Conservation (phyloP, 2,113 vertebrate species). For the Holacanthus passer region DNA sequence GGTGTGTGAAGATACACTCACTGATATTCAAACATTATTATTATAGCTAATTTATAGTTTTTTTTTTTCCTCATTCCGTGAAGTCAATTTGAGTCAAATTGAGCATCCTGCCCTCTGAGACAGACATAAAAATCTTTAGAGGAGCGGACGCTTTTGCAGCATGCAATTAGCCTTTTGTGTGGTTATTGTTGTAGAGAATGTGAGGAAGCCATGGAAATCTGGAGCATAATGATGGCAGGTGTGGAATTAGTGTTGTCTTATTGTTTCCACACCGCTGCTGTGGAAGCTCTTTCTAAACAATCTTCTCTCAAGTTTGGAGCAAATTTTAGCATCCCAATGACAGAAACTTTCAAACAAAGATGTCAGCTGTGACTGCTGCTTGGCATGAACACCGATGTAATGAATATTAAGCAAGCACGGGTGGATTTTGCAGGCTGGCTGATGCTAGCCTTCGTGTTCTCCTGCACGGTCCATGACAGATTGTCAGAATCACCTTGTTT, state of each 20-base stretch:
- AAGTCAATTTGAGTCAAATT: slow-evolving; percentile 40
- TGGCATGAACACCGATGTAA: slow-evolving; percentile 33
- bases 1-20: slow-evolving; percentile 64
- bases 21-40: slow-evolving; percentile 56
- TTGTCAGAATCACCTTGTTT: slow-evolving; percentile 60
- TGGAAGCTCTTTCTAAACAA: slow-evolving; percentile 45
- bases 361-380: slow-evolving; percentile 55
- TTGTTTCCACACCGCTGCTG: slow-evolving; percentile 41
- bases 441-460: slow-evolving; percentile 33
- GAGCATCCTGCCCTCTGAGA: slow-evolving; percentile 50
- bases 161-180: slow-evolving; percentile 65
- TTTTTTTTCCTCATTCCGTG: slow-evolving; percentile 8
- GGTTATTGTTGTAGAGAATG: slow-evolving; percentile 60
- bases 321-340: slow-evolving; percentile 26
- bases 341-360: slow-evolving; percentile 59
- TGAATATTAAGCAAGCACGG: slow-evolving; percentile 58
- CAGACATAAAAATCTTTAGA: slow-evolving; percentile 47
- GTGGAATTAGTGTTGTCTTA: slow-evolving; percentile 61
- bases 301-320: slow-evolving; percentile 43
- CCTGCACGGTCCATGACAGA: slow-evolving; percentile 44
- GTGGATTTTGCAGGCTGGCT: slow-evolving; percentile 33
- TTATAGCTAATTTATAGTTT: slow-evolving; percentile 33
- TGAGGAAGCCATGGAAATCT: slow-evolving; percentile 55
- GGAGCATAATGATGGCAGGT: slow-evolving; percentile 72
- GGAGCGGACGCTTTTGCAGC: slow-evolving; percentile 36